Evolutionary conservation across 2,888 invertebrate genomes (phyloP), one percentile per base, ranked within the genome.

Genomic region (Cyclophora albipunctata): DNA sequence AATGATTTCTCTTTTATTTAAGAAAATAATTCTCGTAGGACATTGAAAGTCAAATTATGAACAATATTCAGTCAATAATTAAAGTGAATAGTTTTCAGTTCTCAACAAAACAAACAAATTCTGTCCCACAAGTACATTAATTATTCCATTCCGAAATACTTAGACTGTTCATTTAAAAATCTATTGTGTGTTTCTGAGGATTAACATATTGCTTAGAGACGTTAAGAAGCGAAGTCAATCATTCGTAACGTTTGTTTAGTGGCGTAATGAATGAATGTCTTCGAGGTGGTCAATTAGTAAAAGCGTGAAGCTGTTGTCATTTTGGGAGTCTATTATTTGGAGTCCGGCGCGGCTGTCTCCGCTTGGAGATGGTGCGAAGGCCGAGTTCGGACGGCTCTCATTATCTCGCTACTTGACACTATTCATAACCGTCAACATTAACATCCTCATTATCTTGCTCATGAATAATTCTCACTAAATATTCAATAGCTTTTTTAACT

Each of bases 211-310:
- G 58, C 60, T 66, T 62, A 67, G 74, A 71, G 67, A 61, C 56
- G 62, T 60, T 67, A 60, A 68, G 69, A 73, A 70, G 64, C 61
- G 62, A 65, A 81, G 82, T 83, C 79, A 80, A 78, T 84, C 77
- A 83, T 72, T 73, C 64, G 68, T 68, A 67, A 69, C 71, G 72
- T 67, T 72, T 77, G 77, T 79, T 79, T 79, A 78, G 69, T 71
- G 71, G 73, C 63, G 71, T 61, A 69, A 64, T 78, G 68, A 75
- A 74, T 73, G 69, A 76, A 73, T 72, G 75, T 78, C 76, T 69
- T 67, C 65, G 76, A 81, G 84, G 84, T 84, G 85, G 84, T 78
- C 84, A 81, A 80, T 82, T 81, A 78, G 82, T 80, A 81, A 81
- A 83, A 84, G 82, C 84, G 81, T 86, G 80, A 81, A 85, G 75